These are phyloP conservation scores for Drosophila malerkotliana DNA, from an alignment of 1,140 invertebrate species.

Conservation along the genomic window DNA sequence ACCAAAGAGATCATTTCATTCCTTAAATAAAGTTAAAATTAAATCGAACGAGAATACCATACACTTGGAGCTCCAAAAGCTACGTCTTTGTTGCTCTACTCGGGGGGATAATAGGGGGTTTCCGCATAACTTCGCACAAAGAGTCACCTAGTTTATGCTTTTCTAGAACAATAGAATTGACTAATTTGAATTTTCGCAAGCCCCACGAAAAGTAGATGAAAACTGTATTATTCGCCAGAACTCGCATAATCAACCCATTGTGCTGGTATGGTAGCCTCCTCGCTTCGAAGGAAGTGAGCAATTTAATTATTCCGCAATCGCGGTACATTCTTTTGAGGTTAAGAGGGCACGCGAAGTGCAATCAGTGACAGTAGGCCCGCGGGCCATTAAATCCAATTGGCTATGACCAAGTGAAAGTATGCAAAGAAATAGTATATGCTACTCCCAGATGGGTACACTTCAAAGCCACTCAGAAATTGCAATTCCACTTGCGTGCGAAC, in stretches of 20 bases:
- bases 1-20: constrained; percentile 27
- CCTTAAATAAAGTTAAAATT: not conserved
- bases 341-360: constrained; percentile 54
- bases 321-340: constrained; percentile 57
- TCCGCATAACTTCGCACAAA: constrained; percentile 56
- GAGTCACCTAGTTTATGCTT: constrained; percentile 61
- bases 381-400: constrained; percentile 59
- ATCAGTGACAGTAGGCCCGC: constrained; percentile 25
- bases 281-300: constrained; percentile 63
- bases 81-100: constrained; percentile 23
- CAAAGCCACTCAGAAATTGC: constrained; percentile 43
- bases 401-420: constrained; percentile 66
- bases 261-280: constrained; percentile 30
- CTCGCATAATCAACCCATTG: constrained; percentile 71
- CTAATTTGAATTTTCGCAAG: constrained; percentile 72
- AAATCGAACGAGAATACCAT: not conserved
- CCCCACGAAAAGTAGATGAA: constrained; percentile 10
- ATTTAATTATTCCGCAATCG: constrained; percentile 70
- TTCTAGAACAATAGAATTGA: constrained; percentile 76
- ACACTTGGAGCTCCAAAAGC: not conserved
- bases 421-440: constrained; percentile 13
- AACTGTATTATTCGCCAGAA: constrained; percentile 39
- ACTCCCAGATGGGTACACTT: constrained; percentile 13
- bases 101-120: no score
- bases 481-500: not conserved